These are phyloP conservation scores for Agrilus planipennis DNA, from an alignment of 1,140 invertebrate genomes.

Conservation along the genomic window DNA sequence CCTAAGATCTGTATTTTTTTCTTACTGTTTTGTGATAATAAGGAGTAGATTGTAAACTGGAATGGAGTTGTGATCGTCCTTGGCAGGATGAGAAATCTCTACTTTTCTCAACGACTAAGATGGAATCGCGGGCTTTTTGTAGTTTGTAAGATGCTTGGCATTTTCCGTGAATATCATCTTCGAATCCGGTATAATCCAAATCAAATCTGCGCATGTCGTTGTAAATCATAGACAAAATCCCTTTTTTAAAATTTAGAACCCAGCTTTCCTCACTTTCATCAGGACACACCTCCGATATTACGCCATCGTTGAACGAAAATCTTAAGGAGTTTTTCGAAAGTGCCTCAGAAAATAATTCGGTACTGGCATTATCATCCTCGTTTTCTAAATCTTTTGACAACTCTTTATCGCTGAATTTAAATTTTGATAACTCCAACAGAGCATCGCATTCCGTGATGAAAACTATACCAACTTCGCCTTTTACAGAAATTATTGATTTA, in stretches of 20 bases:
- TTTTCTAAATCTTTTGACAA: constrained; percentile 35
- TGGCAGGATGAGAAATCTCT: constrained; percentile 65
- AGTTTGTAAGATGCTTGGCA: constrained; percentile 72
- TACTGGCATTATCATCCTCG: constrained; percentile 37
- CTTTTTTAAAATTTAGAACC: constrained; percentile 81
- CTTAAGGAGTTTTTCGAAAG: constrained; percentile 40
- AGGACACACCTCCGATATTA: constrained; percentile 67
- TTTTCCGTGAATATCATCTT: constrained; percentile 75
- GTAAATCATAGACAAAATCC: constrained; percentile 75
- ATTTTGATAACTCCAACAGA: constrained; percentile 37
- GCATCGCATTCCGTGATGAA: constrained; percentile 49
- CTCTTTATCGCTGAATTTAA: constrained; percentile 27
- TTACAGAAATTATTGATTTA: constrained; percentile 48
- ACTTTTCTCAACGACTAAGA: constrained; percentile 61
- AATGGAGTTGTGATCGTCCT: constrained; percentile 62
- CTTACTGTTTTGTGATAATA: constrained; percentile 60
- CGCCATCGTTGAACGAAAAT: constrained; percentile 69
- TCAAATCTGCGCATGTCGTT: constrained; percentile 82
- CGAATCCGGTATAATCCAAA: constrained; percentile 55
- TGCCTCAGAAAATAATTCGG: constrained; percentile 38
- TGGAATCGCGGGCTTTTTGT: constrained; percentile 53
- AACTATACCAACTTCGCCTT: constrained; percentile 39
- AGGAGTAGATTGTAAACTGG: constrained; percentile 65
- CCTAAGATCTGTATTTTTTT: no score
- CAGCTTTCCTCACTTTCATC: constrained; percentile 54